phyloP scores from a whole-genome alignment of 2,888 invertebrate species.

The Boloria selene region DNA sequence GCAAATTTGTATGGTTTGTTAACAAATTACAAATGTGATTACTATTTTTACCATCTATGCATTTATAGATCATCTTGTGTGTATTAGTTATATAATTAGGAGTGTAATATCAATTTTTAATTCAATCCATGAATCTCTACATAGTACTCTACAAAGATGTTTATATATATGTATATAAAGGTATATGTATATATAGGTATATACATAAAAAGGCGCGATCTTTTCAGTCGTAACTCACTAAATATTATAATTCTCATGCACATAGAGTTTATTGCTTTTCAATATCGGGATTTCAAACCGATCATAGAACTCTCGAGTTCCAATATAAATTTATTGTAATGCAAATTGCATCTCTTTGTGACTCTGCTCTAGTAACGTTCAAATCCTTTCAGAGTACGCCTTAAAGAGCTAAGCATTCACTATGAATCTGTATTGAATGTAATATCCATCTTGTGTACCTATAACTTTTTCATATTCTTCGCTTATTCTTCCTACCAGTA shows the following conservation, averaged over 20 bases:
- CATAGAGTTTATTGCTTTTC: constrained; percentile 32
- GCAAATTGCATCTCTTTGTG: constrained; percentile 74
- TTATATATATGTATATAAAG: too few species aligned
- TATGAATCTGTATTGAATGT: constrained; percentile 30
- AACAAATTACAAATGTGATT: too few species aligned
- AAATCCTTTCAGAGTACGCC: constrained; percentile 58
- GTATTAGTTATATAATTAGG: too few species aligned
- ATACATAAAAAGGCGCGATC: too few species aligned
- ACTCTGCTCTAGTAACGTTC: constrained; percentile 56
- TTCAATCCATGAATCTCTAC: too few species aligned
- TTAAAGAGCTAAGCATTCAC: constrained; percentile 37
- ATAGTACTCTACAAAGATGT: too few species aligned
- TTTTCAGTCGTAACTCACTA: neutral
- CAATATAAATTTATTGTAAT: constrained; percentile 76
- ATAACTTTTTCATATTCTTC: constrained; percentile 7
- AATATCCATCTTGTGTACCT: constrained; percentile 19
- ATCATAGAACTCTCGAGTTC: constrained; percentile 48
- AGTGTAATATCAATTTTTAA: too few species aligned
- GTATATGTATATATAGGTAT: too few species aligned
- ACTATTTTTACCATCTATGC: too few species aligned
- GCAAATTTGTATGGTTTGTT: too few species aligned
- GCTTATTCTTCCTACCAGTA: too few species aligned
- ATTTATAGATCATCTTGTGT: too few species aligned
- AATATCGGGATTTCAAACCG: constrained; percentile 38
- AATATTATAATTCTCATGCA: constrained; percentile 11